phyloP scores from a whole-genome alignment of 2,113 vertebrate genomes.

The Pygoscelis antarcticus region DNA sequence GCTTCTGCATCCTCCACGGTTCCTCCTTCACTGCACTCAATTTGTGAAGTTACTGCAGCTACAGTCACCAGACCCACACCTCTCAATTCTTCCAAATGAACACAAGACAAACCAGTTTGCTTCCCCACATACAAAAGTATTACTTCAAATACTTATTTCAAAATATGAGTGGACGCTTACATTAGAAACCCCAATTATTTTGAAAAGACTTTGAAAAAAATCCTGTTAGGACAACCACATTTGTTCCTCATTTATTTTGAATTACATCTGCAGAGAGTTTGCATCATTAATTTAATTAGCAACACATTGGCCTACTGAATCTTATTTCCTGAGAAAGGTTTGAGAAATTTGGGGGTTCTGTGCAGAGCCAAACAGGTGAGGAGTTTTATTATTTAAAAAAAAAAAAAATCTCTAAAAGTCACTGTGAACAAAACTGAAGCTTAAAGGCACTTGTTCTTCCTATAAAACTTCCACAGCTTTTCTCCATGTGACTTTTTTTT shows the following conservation, averaged over 20 bases:
- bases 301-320: neutral
- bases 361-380: neutral
- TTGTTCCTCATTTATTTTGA: constrained; percentile 12
- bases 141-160: neutral
- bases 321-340: neutral
- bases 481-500: too few relatives aligned
- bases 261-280: neutral
- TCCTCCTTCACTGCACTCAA: neutral
- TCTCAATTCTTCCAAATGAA: neutral
- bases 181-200: neutral
- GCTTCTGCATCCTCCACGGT: neutral
- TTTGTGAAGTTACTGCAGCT: neutral
- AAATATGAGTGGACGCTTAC: neutral
- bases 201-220: neutral
- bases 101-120: neutral
- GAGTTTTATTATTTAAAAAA: too few relatives aligned
- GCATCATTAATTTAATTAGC: neutral
- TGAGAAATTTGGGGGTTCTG: neutral
- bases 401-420: neutral
- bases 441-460: neutral
- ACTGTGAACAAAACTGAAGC: neutral
- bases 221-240: neutral
- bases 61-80: neutral
- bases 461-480: neutral
- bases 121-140: neutral